Percentiles rank a stretch among this genome's conserved stretches.
These are phyloP conservation scores for Hypomesus transpacificus DNA, from an alignment of 2,113 vertebrate genomes.

Conservation along the genomic window DNA sequence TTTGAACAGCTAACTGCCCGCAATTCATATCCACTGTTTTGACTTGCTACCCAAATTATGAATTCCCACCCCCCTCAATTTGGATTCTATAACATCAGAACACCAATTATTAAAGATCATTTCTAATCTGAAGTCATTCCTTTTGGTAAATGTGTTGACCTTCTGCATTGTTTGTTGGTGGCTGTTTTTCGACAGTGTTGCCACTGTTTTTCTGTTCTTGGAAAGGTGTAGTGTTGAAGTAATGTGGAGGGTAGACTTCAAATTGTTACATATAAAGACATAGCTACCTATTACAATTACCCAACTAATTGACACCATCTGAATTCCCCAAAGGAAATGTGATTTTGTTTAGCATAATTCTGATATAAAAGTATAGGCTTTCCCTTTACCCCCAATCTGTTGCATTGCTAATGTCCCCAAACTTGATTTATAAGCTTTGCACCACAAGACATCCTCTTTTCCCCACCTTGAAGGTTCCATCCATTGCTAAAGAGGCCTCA, in stretches of 20 bases:
- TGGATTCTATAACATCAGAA: slow-evolving; percentile 43
- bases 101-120: slow-evolving; percentile 52
- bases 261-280: too few relatives aligned
- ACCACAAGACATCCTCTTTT: background rate
- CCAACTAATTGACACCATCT: background rate
- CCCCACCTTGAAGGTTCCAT: background rate
- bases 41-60: slow-evolving; percentile 36
- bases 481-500: too few relatives aligned
- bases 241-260: too few relatives aligned
- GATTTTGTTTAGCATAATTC: slow-evolving; percentile 11
- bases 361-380: slow-evolving; percentile 8
- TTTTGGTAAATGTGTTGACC: slow-evolving; percentile 9
- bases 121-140: slow-evolving; percentile 43
- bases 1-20: slow-evolving; percentile 63
- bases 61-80: slow-evolving; percentile 16
- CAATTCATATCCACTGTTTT: slow-evolving; percentile 49
- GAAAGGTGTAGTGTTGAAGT: too few relatives aligned
- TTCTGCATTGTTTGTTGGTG: background rate
- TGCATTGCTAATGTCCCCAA: background rate
- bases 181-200: background rate
- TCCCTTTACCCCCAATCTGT: slow-evolving; percentile 13
- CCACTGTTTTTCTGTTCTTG: too few relatives aligned
- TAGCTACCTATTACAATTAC: too few relatives aligned
- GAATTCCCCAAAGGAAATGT: background rate
- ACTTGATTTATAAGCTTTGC: background rate